Evolutionary conservation across 2,888 invertebrate genomes (phyloP), one percentile per base, ranked within the genome.

Genomic region (Agonopterix alstromeriana): DNA sequence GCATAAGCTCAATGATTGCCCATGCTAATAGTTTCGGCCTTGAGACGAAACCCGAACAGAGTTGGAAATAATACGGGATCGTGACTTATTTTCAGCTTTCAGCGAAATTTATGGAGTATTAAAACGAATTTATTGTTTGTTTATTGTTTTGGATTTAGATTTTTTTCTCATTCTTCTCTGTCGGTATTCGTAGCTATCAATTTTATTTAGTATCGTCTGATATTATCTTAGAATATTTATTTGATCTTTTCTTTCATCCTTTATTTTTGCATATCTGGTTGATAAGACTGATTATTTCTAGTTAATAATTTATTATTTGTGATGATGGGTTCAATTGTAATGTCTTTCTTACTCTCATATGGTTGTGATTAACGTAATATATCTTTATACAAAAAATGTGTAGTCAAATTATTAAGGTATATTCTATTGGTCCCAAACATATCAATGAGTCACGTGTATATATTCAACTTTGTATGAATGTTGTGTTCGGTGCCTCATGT

Each of bases 81-180:
- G 48, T 57, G 60, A 64, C 58, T 60, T 53, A 53, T 60, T 62
- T 66, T 59, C 56, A 63, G 61, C 61, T 61, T 60, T 56, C 62
- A 60, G 65, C 49, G 58, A 67, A 68, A 78, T 77, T 74, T 73
- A 74, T 69, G 54, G 61, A 57, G 60, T 63, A 66, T 71, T 70
- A 70, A 71, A 65, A 53, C 50, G 56, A 60, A 73, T 77, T 74
- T 73, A 75, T 69, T 55, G 65, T 72, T 71, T 74, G 73, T 77
- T 73, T 75, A 75, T 70, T 67, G 63, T 72, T 70, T 67, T 65
- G 56, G 52, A 59, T 67, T 66, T 59, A 58, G 27, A 27, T 27
- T 58, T 59, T 1, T 65, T 63, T 50, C 46, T 47, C 8, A 8
- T 27, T 41, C 10, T 41, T 41, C 38, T 27, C 27, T 7, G 27